These are phyloP conservation scores for Autographa pulchrina DNA, from an alignment of 2,888 invertebrate species.

Conservation along the genomic window DNA sequence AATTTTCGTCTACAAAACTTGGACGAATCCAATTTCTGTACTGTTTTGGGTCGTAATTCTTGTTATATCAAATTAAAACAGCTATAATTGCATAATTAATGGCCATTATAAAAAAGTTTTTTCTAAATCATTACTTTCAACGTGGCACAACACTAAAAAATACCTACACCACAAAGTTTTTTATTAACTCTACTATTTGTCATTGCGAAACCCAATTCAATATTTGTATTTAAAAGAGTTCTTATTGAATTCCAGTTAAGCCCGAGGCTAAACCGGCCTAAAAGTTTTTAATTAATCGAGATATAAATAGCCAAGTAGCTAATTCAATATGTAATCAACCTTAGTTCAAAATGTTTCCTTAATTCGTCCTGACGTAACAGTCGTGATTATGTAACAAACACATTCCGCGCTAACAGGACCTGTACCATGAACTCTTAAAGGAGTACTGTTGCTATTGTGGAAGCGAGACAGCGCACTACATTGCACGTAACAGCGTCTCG, in stretches of 20 bases:
- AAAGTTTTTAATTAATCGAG: not conserved
- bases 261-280: not conserved
- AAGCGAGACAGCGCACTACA: too few relatives aligned
- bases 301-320: not conserved
- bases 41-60: constrained; percentile 58
- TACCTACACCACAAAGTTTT: too few relatives aligned
- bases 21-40: constrained; percentile 57
- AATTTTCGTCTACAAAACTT: constrained; percentile 59
- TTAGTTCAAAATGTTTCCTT: not conserved
- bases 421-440: too few relatives aligned
- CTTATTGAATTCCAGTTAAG: not conserved
- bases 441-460: too few relatives aligned
- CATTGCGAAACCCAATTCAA: not conserved
- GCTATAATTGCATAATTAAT: constrained; percentile 40
- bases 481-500: too few relatives aligned
- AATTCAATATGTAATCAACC: not conserved
- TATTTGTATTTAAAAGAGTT: not conserved
- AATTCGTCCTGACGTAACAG: not conserved
- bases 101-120: not conserved
- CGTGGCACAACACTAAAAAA: too few relatives aligned
- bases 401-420: too few relatives aligned
- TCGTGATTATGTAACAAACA: too few relatives aligned
- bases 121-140: too few relatives aligned
- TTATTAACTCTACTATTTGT: not conserved
- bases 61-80: constrained; percentile 58